phyloP scores from a whole-genome alignment of 2,797 vertebrate genomes.

The Aplochiton taeniatus region DNA sequence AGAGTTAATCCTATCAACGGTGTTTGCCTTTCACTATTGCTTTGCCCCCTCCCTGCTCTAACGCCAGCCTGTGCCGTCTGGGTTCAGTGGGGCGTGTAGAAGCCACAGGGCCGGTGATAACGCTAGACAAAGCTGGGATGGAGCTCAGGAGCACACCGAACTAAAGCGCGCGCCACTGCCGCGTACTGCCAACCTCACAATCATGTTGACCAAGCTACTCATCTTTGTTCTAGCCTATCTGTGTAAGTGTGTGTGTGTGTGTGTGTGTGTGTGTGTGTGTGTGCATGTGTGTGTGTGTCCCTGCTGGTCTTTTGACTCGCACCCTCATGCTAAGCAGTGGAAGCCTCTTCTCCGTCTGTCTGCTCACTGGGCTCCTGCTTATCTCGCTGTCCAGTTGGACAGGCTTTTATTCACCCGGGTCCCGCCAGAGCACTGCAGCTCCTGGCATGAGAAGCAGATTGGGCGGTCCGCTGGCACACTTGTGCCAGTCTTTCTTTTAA shows the following conservation, averaged over 20 bases:
- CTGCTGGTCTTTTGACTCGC: constrained; percentile 49
- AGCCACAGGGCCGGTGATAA: constrained; percentile 61
- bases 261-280: constrained; percentile 19
- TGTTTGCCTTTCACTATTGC: constrained; percentile 12
- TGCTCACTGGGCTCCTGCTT: constrained; percentile 61
- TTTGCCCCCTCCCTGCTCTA: constrained; percentile 34
- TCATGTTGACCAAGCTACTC: constrained; percentile 55
- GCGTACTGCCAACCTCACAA: constrained; percentile 56
- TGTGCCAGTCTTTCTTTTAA: constrained; percentile 37
- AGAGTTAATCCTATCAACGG: constrained; percentile 23
- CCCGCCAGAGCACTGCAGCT: constrained; percentile 66
- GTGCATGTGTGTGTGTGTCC: constrained; percentile 23
- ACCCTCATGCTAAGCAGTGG: constrained; percentile 61
- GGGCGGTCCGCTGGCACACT: neutral
- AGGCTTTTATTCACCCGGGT: constrained; percentile 67
- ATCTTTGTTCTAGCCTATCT: constrained; percentile 46
- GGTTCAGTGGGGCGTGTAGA: constrained; percentile 33
- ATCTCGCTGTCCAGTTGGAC: constrained; percentile 72
- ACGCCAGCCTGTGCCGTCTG: constrained; percentile 31
- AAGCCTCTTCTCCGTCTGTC: constrained; percentile 43
- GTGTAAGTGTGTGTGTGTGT: constrained; percentile 7
- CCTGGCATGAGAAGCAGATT: constrained; percentile 39
- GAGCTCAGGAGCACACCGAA: constrained; percentile 34
- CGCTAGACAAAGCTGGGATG: constrained; percentile 35
- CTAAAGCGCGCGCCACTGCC: constrained; percentile 39